Conservation (phyloP, 2,888 invertebrate species). For the Phyllotreta striolata region DNA sequence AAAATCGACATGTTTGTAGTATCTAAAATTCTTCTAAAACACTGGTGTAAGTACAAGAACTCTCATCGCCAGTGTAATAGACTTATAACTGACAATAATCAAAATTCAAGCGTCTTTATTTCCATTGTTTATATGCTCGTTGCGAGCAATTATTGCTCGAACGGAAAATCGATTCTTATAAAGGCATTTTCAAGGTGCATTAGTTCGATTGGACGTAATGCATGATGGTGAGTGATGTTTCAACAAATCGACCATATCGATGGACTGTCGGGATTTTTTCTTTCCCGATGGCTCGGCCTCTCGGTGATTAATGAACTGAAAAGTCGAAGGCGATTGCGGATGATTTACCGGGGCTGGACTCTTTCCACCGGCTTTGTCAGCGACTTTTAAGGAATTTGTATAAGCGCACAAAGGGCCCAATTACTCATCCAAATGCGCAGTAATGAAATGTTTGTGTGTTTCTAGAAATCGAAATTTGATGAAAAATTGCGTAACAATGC, state of each 20-base stretch:
- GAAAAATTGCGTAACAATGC: too few relatives aligned
- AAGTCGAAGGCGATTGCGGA: conserved; percentile 15
- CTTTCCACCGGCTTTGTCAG: background rate
- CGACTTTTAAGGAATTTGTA: background rate
- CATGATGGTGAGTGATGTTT: conserved; percentile 20
- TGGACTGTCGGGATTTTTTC: conserved; percentile 25
- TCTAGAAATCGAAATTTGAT: too few relatives aligned
- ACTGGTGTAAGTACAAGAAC: too few relatives aligned
- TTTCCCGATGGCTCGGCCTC: conserved; percentile 9
- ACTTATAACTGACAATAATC: too few relatives aligned
- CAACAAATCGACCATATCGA: conserved; percentile 31
- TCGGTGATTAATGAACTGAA: conserved; percentile 18
- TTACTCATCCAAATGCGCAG: too few relatives aligned
- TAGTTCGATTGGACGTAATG: conserved; percentile 26
- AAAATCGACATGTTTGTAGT: conserved; percentile 7
- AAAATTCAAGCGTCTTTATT: too few relatives aligned
- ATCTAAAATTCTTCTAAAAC: too few relatives aligned
- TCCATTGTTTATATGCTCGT: too few relatives aligned
- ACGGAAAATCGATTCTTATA: background rate
- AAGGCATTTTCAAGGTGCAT: conserved; percentile 10
- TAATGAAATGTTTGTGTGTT: too few relatives aligned
- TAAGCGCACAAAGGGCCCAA: too few relatives aligned
- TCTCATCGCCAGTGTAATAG: too few relatives aligned
- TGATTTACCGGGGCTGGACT: conserved; percentile 15
- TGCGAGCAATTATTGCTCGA: background rate